Percentiles rank a stretch among this genome's conserved stretches.
phyloP scores from a whole-genome alignment of 1,140 invertebrate genomes.

The Formica selysi region DNA sequence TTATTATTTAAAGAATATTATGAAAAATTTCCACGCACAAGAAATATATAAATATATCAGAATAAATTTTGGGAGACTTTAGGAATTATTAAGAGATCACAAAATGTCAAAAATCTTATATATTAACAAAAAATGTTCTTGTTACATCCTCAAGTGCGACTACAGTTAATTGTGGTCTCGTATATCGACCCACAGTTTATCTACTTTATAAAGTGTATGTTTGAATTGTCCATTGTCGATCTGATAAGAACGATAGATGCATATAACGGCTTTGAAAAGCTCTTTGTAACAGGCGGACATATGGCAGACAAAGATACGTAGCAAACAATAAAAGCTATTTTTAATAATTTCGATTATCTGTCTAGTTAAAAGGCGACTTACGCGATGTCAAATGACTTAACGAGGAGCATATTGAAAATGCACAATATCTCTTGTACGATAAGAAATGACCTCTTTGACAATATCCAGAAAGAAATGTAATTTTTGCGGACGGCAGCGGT shows the following conservation, averaged over 20 bases:
- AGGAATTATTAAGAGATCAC: neutral
- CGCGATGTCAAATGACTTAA: slow-evolving; percentile 25
- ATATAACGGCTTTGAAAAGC: neutral
- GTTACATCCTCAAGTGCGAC: neutral
- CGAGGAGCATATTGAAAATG: neutral
- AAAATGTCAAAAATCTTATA: neutral
- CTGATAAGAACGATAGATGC: neutral
- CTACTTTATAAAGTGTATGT: neutral
- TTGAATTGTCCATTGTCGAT: slow-evolving; percentile 20
- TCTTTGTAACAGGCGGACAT: neutral
- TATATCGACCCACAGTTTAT: neutral
- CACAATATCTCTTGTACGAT: neutral
- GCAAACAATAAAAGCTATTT: slow-evolving; percentile 41
- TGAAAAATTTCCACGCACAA: neutral
- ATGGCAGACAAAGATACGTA: neutral
- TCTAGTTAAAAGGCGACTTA: slow-evolving; percentile 1
- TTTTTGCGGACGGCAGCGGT: neutral
- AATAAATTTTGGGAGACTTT: neutral
- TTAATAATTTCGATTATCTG: slow-evolving; percentile 12
- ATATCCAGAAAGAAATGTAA: neutral
- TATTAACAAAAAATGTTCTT: neutral
- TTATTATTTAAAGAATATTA: neutral
- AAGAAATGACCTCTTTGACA: neutral
- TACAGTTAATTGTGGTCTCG: neutral
- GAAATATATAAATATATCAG: neutral